Evolutionary conservation across 2,797 vertebrate species (phyloP).

Genomic region (Pseudochromis fuscus): DNA sequence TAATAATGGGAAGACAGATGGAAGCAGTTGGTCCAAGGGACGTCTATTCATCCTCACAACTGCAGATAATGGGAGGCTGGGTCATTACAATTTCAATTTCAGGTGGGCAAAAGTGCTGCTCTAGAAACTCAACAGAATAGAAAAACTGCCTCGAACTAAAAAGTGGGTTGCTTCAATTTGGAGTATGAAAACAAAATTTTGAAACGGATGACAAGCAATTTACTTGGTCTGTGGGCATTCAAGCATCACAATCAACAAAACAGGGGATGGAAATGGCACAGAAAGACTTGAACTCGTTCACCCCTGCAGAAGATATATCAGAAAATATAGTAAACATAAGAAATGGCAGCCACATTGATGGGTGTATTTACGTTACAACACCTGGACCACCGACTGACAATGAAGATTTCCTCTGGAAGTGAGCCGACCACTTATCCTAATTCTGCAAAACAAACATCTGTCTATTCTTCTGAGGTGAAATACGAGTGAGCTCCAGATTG

Average conservation of each 20-base stretch:
- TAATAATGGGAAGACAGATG: slow-evolving; percentile 48
- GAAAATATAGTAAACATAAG: too few relatives aligned
- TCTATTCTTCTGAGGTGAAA: slow-evolving; percentile 31
- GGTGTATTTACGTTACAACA: too few relatives aligned
- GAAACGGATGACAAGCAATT: slow-evolving; percentile 44
- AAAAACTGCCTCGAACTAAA: slow-evolving; percentile 32
- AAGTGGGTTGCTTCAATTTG: slow-evolving; percentile 9
- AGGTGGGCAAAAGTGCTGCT: slow-evolving; percentile 30
- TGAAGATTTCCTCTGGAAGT: not conserved
- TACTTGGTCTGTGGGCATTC: slow-evolving; percentile 4
- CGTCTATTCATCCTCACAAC: slow-evolving; percentile 62
- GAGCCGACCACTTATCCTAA: not conserved
- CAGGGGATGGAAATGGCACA: not conserved
- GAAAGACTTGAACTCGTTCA: too few relatives aligned
- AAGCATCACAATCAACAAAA: slow-evolving; percentile 3
- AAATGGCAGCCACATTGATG: too few relatives aligned
- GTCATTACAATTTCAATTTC: slow-evolving; percentile 59
- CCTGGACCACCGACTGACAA: too few relatives aligned
- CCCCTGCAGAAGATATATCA: too few relatives aligned
- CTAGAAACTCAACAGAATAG: slow-evolving; percentile 44
- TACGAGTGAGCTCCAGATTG: not conserved
- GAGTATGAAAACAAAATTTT: slow-evolving; percentile 17
- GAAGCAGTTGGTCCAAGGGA: slow-evolving; percentile 45
- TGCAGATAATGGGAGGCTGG: slow-evolving; percentile 35
- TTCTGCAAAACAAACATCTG: slow-evolving; percentile 16